Base-by-base conservation (phyloP, 2,888 invertebrate genomes). In the Acanthosepion esculentum region DNA sequence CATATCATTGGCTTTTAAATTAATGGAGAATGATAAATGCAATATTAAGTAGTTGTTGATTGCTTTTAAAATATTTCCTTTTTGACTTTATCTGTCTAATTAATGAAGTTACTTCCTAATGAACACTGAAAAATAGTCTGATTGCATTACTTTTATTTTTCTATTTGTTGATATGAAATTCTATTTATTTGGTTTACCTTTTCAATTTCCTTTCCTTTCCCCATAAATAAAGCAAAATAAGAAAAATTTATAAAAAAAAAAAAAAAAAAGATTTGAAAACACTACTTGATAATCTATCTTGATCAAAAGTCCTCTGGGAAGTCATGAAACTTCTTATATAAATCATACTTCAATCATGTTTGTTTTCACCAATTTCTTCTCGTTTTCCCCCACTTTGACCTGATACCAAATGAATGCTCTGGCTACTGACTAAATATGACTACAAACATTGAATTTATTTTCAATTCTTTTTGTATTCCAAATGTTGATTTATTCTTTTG, bases 261-360 rank as follows among this genome's bases (percentile, higher is more conserved):
- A 10, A n/a, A 29, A n/a, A 1, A 10, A 78, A 78, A 78, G 1
- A 29, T n/a, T 12, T n/a, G 29, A 8, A 3, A 78, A 78, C 10
- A n/a, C 78, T n/a, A n/a, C 78, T 78, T 78, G 78, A 78, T 78
- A 78, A 78, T n/a, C 78, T 78, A 78, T 78, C 78, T n/a, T 78
- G n/a, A 78, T 78, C 29, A 78, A 78, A n/a, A n/a, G n/a, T 12
- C 78, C 78, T 78, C n/a, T 3, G 15, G 78, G 78, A n/a, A 78
- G 29, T 78, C 10, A 8, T 78, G 10, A n/a, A n/a, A 78, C 78
- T 78, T 78, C n/a, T 78, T 78, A 78, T 78, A 78, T 78, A 12
- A n/a, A 78, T 29, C n/a, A 78, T n/a, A 78, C n/a, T 78, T n/a
- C n/a, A 78, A 15, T 78, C 78, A 78, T 78, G 78, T n/a, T 78